These are phyloP conservation scores for Drosophila setifemur DNA, from an alignment of 1,140 invertebrate genomes.

Conservation along the genomic window DNA sequence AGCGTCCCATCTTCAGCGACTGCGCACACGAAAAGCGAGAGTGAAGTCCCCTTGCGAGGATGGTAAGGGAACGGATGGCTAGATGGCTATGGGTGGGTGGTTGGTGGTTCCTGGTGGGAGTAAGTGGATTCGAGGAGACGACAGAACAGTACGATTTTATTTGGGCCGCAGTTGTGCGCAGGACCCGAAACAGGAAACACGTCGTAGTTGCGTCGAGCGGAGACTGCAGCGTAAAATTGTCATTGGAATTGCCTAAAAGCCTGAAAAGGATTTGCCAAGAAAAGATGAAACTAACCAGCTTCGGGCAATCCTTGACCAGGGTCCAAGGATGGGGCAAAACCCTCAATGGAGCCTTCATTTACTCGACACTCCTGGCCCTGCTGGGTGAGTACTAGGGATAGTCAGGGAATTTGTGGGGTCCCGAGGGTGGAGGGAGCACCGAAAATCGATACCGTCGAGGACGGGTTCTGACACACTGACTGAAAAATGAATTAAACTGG, in stretches of 20 bases:
- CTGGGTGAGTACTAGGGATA: conserved; percentile 39
- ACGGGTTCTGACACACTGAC: conserved; percentile 60
- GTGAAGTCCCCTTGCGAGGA: conserved; percentile 27
- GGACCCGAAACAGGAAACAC: conserved; percentile 56
- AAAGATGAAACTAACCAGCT: conserved; percentile 9
- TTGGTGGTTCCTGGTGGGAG: not conserved
- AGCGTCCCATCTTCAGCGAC: conserved; percentile 13
- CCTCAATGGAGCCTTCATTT: conserved; percentile 3
- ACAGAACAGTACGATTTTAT: conserved; percentile 5
- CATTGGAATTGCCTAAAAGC: conserved; percentile 21
- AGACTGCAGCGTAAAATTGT: conserved; percentile 31
- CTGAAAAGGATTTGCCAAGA: conserved; percentile 18
- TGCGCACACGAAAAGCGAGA: conserved; percentile 64
- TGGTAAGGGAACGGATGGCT: not conserved
- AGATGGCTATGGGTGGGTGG: not conserved
- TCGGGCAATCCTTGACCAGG: not conserved
- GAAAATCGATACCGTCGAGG: conserved; percentile 67
- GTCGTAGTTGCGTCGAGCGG: conserved; percentile 35
- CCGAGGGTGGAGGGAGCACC: not conserved
- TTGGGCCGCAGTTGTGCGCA: conserved; percentile 65
- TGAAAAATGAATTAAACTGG: conserved; percentile 24
- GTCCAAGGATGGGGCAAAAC: conserved; percentile 18
- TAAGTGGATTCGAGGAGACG: conserved; percentile 1
- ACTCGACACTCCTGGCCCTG: conserved; percentile 14
- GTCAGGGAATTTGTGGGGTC: not conserved